Evolutionary conservation across 2,797 vertebrate species (phyloP).

Genomic region (Syngnathus acus): DNA sequence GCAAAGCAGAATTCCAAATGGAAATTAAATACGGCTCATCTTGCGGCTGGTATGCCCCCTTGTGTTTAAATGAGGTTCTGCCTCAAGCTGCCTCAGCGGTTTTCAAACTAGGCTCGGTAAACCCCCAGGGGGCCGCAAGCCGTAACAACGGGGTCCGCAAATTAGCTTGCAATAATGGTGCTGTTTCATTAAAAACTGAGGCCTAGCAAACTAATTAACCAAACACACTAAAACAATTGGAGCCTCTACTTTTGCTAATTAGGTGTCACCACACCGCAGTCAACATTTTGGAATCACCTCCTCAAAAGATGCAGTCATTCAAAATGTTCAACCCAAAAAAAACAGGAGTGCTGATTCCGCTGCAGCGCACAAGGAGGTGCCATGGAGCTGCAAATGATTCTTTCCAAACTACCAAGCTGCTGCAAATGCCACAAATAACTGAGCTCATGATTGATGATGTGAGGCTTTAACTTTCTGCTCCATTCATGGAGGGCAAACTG

Average conservation of each 20-base stretch:
- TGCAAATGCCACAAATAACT: constrained; percentile 26
- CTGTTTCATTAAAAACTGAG: background rate
- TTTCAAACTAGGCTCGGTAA: background rate
- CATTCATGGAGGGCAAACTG: constrained; percentile 56
- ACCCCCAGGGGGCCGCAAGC: background rate
- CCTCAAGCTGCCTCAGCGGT: no score
- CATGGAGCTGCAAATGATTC: constrained; percentile 46
- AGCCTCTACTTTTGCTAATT: background rate
- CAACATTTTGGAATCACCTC: background rate
- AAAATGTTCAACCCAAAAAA: background rate
- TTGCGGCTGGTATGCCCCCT: background rate
- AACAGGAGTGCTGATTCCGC: background rate
- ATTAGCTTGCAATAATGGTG: background rate
- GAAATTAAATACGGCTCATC: constrained; percentile 33
- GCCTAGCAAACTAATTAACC: no score
- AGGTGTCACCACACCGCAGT: background rate
- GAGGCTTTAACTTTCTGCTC: constrained; percentile 41
- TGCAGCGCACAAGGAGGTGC: constrained; percentile 44
- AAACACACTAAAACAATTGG: no score
- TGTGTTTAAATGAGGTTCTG: background rate
- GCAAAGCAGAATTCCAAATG: constrained; percentile 58
- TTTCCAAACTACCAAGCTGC: constrained; percentile 12
- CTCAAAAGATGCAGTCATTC: background rate
- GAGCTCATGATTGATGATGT: constrained; percentile 51
- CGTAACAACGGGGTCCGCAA: background rate